Conservation (phyloP, 2,888 invertebrate genomes). For the Girardia tigrina region DNA sequence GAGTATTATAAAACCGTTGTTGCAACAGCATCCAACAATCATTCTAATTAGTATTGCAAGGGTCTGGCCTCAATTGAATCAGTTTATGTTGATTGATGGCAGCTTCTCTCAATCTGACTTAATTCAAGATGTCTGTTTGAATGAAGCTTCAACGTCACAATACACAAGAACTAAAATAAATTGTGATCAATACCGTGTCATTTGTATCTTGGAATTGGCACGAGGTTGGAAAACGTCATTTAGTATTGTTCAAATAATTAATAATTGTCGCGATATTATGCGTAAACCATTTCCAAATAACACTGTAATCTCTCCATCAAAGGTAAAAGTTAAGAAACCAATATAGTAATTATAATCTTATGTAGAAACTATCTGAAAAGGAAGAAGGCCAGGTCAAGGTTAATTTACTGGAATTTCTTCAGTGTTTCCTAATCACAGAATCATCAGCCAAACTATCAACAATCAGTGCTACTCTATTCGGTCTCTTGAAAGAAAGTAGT, state of each 20-base stretch:
- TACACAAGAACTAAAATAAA: neutral
- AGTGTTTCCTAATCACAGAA: neutral
- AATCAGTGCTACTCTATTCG: neutral
- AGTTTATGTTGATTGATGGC: neutral
- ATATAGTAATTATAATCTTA: neutral
- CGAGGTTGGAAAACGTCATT: constrained; percentile 1
- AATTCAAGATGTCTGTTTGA: constrained; percentile 13
- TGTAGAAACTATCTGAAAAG: neutral
- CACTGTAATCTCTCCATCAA: neutral
- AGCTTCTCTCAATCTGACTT: neutral
- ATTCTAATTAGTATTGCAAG: neutral
- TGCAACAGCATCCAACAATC: constrained; percentile 1
- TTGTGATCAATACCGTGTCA: neutral
- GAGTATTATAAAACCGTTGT: neutral
- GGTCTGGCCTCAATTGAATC: neutral
- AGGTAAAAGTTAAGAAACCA: neutral
- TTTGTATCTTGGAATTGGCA: neutral
- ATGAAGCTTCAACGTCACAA: neutral
- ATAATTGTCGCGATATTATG: constrained; percentile 1
- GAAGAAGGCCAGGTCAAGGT: neutral
- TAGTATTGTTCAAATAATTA: neutral
- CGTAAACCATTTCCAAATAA: neutral
- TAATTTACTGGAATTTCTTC: constrained; percentile 19
- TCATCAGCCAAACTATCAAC: neutral
- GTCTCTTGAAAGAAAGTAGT: neutral